These are phyloP conservation scores for Aphaenogaster ashmeadi DNA, from an alignment of 1,140 invertebrate genomes.

Conservation along the genomic window DNA sequence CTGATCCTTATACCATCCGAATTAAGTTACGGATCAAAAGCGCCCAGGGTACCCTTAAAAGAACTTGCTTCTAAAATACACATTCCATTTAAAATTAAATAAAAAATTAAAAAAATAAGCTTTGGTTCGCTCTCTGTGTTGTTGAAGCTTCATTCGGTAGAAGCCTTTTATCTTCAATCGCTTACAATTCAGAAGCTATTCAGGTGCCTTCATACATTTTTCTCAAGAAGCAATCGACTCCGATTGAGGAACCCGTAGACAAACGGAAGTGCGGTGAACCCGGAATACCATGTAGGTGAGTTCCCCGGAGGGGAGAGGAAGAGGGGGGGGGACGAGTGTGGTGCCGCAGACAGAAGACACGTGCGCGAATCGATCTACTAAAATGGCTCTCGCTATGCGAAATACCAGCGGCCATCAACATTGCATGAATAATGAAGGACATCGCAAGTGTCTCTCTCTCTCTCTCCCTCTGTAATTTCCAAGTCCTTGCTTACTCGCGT, in stretches of 20 bases:
- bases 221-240: slow-evolving; percentile 32
- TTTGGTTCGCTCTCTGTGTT: background rate
- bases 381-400: slow-evolving; percentile 47
- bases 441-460: background rate
- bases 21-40: too few relatives aligned
- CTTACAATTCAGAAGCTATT: slow-evolving; percentile 5
- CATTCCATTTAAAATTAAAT: background rate
- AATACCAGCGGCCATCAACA: slow-evolving; percentile 53
- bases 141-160: background rate
- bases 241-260: slow-evolving; percentile 35
- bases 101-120: background rate
- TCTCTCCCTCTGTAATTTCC: background rate
- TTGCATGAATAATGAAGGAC: slow-evolving; percentile 57
- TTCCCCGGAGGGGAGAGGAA: background rate
- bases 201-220: slow-evolving; percentile 29
- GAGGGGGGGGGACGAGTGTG: background rate
- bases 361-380: slow-evolving; percentile 50
- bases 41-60: background rate
- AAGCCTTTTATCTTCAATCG: slow-evolving; percentile 20
- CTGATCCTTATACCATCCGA: too few relatives aligned
- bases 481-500: slow-evolving; percentile 19
- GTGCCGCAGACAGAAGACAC: slow-evolving; percentile 37
- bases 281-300: background rate
- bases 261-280: slow-evolving; percentile 51
- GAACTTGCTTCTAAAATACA: background rate